phyloP scores from a whole-genome alignment of 2,797 vertebrate genomes.

The Lagorchestes hirsutus region DNA sequence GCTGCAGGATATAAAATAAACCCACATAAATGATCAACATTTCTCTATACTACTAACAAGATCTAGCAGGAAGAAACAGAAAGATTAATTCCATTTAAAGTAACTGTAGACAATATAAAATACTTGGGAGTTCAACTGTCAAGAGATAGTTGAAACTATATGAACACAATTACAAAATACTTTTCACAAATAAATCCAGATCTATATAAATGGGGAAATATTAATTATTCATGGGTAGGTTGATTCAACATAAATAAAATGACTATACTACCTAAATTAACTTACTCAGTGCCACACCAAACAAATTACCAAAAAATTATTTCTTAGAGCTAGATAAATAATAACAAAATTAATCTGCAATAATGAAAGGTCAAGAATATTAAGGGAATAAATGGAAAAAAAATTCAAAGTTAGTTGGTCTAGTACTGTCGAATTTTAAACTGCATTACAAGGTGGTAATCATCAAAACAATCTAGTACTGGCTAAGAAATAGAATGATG shows the following conservation, averaged over 20 bases:
- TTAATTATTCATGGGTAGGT: too few species aligned
- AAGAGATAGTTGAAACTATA: too few species aligned
- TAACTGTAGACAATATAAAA: background rate
- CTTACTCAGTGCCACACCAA: too few species aligned
- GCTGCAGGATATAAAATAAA: background rate
- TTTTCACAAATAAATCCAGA: too few species aligned
- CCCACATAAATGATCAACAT: background rate
- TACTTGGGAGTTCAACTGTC: too few species aligned
- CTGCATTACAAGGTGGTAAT: background rate
- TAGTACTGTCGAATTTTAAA: too few species aligned
- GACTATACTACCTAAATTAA: too few species aligned
- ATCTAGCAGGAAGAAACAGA: background rate
- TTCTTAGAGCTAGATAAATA: background rate
- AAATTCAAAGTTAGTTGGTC: too few species aligned
- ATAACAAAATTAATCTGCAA: background rate
- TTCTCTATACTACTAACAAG: background rate
- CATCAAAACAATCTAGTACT: background rate
- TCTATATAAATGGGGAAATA: too few species aligned
- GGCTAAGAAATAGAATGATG: background rate
- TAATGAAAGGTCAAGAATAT: background rate
- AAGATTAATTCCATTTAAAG: background rate
- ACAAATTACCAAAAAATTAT: too few species aligned
- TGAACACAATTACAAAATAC: too few species aligned
- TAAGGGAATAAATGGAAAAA: background rate
- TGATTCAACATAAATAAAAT: too few species aligned